phyloP scores from a whole-genome alignment of 92 coral and sea anemone species.

The Blastomussa wellsi region DNA sequence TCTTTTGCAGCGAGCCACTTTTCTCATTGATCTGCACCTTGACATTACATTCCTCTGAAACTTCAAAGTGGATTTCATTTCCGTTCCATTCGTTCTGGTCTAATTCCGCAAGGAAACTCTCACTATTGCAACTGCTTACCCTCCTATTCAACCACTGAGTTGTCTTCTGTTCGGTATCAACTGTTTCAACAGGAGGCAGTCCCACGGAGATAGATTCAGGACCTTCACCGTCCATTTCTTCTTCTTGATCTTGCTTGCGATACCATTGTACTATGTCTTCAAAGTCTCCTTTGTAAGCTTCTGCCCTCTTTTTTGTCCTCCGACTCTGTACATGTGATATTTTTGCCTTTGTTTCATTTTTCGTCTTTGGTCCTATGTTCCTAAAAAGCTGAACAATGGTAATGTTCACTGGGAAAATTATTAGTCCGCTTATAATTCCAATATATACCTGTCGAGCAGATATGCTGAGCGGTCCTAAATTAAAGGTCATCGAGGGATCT shows the following conservation, averaged over 20 bases:
- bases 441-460: constrained; percentile 56
- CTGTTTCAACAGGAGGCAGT: constrained; percentile 37
- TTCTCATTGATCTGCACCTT: constrained; percentile 37
- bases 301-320: constrained; percentile 15
- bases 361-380: constrained; percentile 50
- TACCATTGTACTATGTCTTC: constrained; percentile 59
- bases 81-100: constrained; percentile 24
- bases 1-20: constrained; percentile 14
- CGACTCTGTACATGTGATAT: constrained; percentile 6
- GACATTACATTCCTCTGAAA: constrained; percentile 12
- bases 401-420: constrained; percentile 77
- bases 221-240: constrained; percentile 5
- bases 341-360: neutral
- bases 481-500: constrained; percentile 34
- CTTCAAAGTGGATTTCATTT: neutral
- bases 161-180: constrained; percentile 17
- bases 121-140: neutral
- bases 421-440: constrained; percentile 69
- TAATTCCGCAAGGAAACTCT: neutral
- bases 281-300: constrained; percentile 35
- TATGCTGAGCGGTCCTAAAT: constrained; percentile 54
- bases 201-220: constrained; percentile 17
- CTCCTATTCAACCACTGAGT: constrained; percentile 11
- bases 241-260: constrained; percentile 30
- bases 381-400: constrained; percentile 68